These are phyloP conservation scores for Nothocercus julius DNA, from an alignment of 2,113 vertebrate species.

Conservation along the genomic window DNA sequence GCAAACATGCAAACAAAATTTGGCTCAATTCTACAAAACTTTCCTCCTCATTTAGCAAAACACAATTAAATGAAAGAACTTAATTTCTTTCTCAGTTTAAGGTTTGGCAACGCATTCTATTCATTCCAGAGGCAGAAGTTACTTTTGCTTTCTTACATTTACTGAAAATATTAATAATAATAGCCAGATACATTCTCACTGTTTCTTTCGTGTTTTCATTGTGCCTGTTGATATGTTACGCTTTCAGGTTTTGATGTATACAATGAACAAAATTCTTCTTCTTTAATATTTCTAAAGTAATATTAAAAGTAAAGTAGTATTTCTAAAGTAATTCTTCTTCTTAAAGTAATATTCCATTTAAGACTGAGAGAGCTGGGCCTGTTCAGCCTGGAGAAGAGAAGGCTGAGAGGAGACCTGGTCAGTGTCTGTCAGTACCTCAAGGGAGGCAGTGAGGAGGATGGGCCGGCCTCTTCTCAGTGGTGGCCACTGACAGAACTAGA, in stretches of 20 bases:
- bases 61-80: background rate
- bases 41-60: background rate
- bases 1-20: background rate
- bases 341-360: too few species aligned
- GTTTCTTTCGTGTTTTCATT: background rate
- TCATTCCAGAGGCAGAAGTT: background rate
- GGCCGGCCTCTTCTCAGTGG: too few species aligned
- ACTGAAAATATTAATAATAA: background rate
- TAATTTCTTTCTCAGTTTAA: background rate
- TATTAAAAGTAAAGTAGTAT: too few species aligned
- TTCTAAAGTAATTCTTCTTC: too few species aligned
- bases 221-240: background rate
- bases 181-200: background rate
- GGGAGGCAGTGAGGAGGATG: too few species aligned
- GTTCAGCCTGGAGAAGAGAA: too few species aligned
- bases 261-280: background rate
- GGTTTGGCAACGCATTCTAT: background rate
- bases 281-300: too few species aligned
- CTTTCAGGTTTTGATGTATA: background rate
- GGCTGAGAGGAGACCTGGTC: too few species aligned
- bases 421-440: too few species aligned
- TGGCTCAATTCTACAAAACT: background rate
- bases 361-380: too few species aligned
- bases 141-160: background rate
- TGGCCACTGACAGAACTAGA: too few species aligned